Conservation (phyloP, 1,140 invertebrate genomes). For the Drosophila lini region DNA sequence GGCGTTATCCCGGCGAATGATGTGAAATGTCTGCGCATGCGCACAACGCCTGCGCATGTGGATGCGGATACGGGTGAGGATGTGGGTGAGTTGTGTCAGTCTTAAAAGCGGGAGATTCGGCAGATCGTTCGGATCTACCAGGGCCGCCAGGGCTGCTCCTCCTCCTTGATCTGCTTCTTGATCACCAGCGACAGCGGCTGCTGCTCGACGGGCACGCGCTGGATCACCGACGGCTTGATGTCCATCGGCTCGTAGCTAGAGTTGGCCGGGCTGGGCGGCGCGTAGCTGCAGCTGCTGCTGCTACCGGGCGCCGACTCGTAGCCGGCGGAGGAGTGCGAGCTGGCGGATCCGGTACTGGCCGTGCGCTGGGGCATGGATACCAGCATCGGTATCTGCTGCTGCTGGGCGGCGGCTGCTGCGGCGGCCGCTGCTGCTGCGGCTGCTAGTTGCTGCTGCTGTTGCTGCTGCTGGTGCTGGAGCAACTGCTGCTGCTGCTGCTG, state of each 20-base stretch:
- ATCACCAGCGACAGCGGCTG: conserved; percentile 89
- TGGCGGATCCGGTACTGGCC: conserved; percentile 88
- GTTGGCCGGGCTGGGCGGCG: conserved; percentile 80
- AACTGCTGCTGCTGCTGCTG: conserved; percentile 85
- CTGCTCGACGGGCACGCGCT: conserved; percentile 86
- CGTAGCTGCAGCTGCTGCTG: conserved; percentile 75
- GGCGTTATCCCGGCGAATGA: conserved; percentile 66
- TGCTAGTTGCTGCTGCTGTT: conserved; percentile 48
- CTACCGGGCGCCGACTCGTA: conserved; percentile 76
- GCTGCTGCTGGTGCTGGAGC: conserved; percentile 86
- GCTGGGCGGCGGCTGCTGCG: conserved; percentile 86
- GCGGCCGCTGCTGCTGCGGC: conserved; percentile 79
- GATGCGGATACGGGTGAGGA: conserved; percentile 13
- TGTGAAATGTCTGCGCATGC: conserved; percentile 72
- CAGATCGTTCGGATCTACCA: conserved; percentile 86
- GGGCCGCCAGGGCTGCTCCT: conserved; percentile 88
- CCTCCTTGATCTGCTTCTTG: conserved; percentile 81
- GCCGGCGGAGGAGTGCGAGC: conserved; percentile 86
- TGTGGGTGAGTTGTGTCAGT: conserved; percentile 64
- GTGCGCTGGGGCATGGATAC: conserved; percentile 90
- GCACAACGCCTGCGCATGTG: conserved; percentile 64
- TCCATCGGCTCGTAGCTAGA: conserved; percentile 83
- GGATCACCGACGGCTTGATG: conserved; percentile 81
- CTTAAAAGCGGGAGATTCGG: conserved; percentile 71
- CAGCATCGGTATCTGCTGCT: conserved; percentile 86